Evolutionary conservation across 2,113 vertebrate genomes (phyloP).

Genomic region (Tragelaphus scriptus): DNA sequence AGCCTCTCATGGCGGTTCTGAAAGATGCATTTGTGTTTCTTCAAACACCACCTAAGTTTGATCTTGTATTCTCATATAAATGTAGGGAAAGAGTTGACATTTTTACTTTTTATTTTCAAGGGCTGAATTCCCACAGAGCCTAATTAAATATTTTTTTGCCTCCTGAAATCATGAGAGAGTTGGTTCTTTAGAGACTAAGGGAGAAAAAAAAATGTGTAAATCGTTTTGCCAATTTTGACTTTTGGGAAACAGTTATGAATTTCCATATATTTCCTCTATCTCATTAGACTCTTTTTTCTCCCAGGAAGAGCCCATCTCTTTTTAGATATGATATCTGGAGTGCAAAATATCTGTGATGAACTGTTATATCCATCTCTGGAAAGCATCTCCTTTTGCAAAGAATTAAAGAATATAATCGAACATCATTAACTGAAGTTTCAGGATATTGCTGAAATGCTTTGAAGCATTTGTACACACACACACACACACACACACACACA

Average conservation of each 20-base stretch:
- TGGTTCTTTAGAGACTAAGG: neutral
- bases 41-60: neutral
- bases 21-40: neutral
- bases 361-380: neutral
- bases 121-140: neutral
- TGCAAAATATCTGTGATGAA: neutral
- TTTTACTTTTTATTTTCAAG: neutral
- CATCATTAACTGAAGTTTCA: neutral
- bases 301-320: neutral
- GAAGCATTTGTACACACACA: neutral
- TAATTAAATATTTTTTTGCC: neutral
- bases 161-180: neutral
- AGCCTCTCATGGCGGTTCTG: neutral
- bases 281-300: neutral
- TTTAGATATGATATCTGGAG: neutral
- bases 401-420: neutral
- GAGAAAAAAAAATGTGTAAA: neutral
- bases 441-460: neutral
- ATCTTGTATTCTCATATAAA: neutral
- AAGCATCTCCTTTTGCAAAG: neutral
- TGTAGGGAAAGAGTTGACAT: neutral
- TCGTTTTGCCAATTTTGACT: neutral
- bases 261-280: neutral
- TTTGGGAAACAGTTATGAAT: neutral
- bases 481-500: neutral